phyloP scores from a whole-genome alignment of 2,113 vertebrate genomes.

The Paedocypris sp. region DNA sequence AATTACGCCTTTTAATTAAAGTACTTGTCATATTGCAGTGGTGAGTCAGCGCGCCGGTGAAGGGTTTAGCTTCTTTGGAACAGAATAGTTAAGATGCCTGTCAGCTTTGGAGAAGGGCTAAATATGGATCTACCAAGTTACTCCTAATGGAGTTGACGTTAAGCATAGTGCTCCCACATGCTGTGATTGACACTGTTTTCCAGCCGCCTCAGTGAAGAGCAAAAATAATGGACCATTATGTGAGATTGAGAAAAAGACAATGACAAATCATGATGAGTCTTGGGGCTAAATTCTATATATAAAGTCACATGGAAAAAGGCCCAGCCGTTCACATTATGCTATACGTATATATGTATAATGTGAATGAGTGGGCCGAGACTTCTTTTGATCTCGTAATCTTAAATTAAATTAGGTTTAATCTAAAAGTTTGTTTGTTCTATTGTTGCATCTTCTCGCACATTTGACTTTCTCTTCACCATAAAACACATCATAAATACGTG shows the following conservation, averaged over 20 bases:
- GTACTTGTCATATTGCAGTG: slow-evolving; percentile 36
- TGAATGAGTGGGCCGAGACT: too few relatives aligned
- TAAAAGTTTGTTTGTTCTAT: too few relatives aligned
- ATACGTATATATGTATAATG: too few relatives aligned
- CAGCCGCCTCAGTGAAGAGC: not conserved
- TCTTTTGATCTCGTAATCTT: too few relatives aligned
- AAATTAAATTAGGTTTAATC: too few relatives aligned
- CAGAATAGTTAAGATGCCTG: slow-evolving; percentile 14
- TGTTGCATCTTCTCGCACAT: too few relatives aligned
- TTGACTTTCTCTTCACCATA: too few relatives aligned
- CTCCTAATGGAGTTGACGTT: not conserved
- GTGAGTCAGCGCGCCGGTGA: slow-evolving; percentile 18
- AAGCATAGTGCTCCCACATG: not conserved
- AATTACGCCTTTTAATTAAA: slow-evolving; percentile 42
- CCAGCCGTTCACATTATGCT: too few relatives aligned
- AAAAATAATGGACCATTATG: not conserved
- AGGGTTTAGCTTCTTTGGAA: slow-evolving; percentile 20
- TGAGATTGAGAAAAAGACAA: not conserved
- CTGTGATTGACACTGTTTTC: slow-evolving; percentile 13
- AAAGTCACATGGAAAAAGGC: too few relatives aligned
- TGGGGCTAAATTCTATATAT: too few relatives aligned
- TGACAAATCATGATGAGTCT: not conserved
- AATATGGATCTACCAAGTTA: not conserved
- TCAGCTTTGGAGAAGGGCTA: slow-evolving; percentile 1
- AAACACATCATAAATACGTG: too few relatives aligned